phyloP scores from a whole-genome alignment of 2,113 vertebrate genomes.

The Galbula dea region DNA sequence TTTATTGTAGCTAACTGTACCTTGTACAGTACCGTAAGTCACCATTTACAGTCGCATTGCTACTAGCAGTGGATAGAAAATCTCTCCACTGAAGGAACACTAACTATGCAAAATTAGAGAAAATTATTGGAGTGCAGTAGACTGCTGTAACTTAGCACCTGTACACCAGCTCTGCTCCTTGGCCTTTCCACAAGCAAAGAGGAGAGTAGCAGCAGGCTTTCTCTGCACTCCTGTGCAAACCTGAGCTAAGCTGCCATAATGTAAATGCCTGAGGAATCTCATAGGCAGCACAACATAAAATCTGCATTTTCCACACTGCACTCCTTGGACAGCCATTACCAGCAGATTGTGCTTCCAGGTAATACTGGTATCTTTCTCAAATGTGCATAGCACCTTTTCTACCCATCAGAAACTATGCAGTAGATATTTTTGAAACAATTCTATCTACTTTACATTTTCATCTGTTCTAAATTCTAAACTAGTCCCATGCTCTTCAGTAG shows the following conservation, averaged over 20 bases:
- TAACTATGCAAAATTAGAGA: background rate
- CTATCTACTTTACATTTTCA: background rate
- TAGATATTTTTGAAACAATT: background rate
- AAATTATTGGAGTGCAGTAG: background rate
- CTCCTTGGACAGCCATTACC: background rate
- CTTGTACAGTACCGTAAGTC: background rate
- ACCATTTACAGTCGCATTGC: background rate
- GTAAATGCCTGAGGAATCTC: background rate
- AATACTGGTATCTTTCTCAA: background rate
- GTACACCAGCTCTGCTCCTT: background rate
- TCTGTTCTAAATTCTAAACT: background rate
- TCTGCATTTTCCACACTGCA: fast-evolving
- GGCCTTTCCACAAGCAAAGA: background rate
- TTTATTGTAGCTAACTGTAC: background rate
- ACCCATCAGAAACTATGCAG: background rate
- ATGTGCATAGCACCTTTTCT: background rate
- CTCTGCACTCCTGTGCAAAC: background rate
- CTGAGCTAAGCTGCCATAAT: background rate
- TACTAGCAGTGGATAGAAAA: background rate
- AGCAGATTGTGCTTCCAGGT: background rate
- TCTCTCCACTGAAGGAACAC: background rate
- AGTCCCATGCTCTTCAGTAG: background rate
- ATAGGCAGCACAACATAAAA: fast-evolving
- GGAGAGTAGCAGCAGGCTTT: no score
- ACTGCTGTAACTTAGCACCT: no score